Percentiles rank a stretch among this genome's conserved stretches.
Evolutionary conservation across 2,797 vertebrate species (phyloP).

Genomic region (Enteromius thamalakanensis): DNA sequence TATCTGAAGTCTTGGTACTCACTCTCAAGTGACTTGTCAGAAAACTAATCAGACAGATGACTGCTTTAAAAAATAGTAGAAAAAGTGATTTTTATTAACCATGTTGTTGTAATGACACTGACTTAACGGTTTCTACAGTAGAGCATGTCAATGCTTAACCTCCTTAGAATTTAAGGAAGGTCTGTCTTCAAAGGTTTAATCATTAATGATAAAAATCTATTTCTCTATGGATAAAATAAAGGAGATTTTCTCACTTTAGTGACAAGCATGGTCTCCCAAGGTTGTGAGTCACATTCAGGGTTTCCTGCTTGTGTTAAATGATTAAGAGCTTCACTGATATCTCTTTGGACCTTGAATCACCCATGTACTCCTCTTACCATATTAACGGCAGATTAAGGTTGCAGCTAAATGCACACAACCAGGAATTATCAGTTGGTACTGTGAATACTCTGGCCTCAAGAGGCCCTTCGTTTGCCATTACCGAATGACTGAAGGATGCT

Average conservation of each 20-base stretch:
- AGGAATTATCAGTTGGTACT: slow-evolving; percentile 38
- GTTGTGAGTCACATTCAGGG: slow-evolving; percentile 39
- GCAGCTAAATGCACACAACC: slow-evolving; percentile 60
- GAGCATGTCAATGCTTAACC: background rate
- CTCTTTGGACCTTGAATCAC: slow-evolving; percentile 17
- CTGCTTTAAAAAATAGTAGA: background rate
- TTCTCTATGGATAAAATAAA: background rate
- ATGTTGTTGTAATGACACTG: background rate
- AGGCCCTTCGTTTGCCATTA: background rate
- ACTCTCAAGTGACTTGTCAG: background rate
- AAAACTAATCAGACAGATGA: background rate
- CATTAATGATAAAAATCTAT: background rate
- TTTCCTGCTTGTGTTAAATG: slow-evolving; percentile 49
- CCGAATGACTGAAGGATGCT: background rate
- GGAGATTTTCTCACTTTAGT: background rate
- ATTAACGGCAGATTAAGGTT: slow-evolving; percentile 66
- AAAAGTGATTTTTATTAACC: background rate
- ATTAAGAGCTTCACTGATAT: slow-evolving; percentile 47
- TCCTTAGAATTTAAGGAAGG: background rate
- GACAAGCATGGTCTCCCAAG: background rate
- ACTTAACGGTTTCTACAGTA: background rate
- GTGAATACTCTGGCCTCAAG: background rate
- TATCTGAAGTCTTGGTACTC: background rate
- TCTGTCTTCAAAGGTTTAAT: background rate
- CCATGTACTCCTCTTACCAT: slow-evolving; percentile 33